These are phyloP conservation scores for Cyanocitta stelleri DNA, from an alignment of 2,113 vertebrate species.

Conservation along the genomic window DNA sequence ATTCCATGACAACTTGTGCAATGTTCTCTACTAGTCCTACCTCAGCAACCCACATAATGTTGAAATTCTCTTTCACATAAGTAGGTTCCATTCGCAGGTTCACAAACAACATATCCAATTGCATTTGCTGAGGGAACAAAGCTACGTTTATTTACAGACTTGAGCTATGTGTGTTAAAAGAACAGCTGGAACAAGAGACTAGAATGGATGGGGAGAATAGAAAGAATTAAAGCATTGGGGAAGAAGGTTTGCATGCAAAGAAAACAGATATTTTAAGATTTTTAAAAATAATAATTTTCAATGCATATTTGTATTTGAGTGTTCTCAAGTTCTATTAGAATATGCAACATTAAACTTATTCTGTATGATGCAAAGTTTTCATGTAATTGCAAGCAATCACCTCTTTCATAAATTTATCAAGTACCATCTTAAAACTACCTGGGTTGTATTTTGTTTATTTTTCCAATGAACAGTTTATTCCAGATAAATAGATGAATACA, in stretches of 20 bases:
- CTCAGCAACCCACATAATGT: constrained; percentile 82
- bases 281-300: background rate
- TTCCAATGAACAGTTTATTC: background rate
- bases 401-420: background rate
- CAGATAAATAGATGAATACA: background rate
- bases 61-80: constrained; percentile 79
- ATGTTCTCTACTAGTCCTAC: constrained; percentile 86
- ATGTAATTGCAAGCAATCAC: background rate
- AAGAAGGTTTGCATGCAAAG: background rate
- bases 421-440: background rate
- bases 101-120: constrained; percentile 79
- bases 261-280: background rate
- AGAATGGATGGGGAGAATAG: background rate
- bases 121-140: constrained; percentile 70
- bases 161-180: background rate
- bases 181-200: background rate
- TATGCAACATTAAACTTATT: background rate
- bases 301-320: background rate
- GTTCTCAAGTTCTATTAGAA: background rate
- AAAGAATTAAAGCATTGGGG: background rate
- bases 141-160: background rate
- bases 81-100: constrained; percentile 77
- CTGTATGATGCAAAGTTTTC: background rate
- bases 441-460: background rate
- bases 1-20: constrained; percentile 77